phyloP scores from a whole-genome alignment of 2,797 vertebrate genomes.

The Hemibagrus guttatus region DNA sequence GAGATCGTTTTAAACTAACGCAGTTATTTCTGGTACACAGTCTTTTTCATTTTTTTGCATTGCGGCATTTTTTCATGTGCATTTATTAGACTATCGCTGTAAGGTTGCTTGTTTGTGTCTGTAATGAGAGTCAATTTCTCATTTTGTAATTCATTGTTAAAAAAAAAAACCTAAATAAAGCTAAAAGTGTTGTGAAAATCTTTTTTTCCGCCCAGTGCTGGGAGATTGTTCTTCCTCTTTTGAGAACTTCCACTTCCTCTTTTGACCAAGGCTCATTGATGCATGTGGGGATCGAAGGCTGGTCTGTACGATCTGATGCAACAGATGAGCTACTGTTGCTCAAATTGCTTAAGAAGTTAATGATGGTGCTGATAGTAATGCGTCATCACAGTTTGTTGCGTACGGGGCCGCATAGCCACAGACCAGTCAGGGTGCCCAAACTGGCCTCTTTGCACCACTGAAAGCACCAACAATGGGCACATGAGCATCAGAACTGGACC shows the following conservation, averaged over 20 bases:
- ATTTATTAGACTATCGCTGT: background rate
- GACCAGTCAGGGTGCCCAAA: no score
- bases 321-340: no score
- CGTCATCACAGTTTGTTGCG: no score
- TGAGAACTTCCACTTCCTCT: conserved; percentile 16
- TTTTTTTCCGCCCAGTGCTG: background rate
- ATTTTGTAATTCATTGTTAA: background rate
- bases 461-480: no score
- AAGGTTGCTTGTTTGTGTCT: background rate
- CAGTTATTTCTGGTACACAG: no score
- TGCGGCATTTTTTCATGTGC: background rate
- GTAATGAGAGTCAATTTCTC: background rate
- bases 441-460: no score
- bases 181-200: background rate
- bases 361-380: no score
- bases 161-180: background rate
- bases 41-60: background rate
- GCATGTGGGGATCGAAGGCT: no score
- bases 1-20: background rate
- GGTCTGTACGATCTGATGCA: no score
- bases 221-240: background rate
- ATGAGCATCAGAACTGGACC: no score
- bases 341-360: no score
- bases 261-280: background rate
- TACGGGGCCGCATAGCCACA: no score